Evolutionary conservation across 2,797 vertebrate genomes (phyloP).

Genomic region (Syncerus caffer): DNA sequence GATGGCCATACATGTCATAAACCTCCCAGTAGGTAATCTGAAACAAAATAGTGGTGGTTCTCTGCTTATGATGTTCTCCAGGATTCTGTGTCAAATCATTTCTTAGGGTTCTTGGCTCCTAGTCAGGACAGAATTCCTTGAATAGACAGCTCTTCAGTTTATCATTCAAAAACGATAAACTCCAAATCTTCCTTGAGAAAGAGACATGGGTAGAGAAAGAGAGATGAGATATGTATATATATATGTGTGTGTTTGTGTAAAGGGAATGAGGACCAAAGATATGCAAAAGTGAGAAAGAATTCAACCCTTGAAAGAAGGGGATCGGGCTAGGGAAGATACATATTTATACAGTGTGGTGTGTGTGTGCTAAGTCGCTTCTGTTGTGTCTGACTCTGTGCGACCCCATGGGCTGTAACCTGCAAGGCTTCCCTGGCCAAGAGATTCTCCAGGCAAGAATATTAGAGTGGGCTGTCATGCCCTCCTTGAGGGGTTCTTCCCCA

Average conservation of each 20-base stretch:
- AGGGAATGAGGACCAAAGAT: neutral
- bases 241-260: neutral
- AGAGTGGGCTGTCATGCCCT: neutral
- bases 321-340: neutral
- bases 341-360: neutral
- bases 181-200: neutral
- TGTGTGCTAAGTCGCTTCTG: accelerated
- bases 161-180: neutral
- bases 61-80: neutral
- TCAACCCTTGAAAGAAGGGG: neutral
- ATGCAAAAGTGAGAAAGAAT: neutral
- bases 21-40: neutral
- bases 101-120: neutral
- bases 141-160: neutral
- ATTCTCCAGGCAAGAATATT: neutral
- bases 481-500: neutral
- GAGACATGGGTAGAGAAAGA: neutral
- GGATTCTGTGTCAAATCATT: neutral
- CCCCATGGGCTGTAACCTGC: neutral
- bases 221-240: neutral
- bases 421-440: neutral
- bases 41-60: neutral
- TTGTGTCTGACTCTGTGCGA: neutral
- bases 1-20: neutral
- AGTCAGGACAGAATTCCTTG: neutral